phyloP scores from a whole-genome alignment of 2,113 vertebrate species.

The Zosterops lateralis region DNA sequence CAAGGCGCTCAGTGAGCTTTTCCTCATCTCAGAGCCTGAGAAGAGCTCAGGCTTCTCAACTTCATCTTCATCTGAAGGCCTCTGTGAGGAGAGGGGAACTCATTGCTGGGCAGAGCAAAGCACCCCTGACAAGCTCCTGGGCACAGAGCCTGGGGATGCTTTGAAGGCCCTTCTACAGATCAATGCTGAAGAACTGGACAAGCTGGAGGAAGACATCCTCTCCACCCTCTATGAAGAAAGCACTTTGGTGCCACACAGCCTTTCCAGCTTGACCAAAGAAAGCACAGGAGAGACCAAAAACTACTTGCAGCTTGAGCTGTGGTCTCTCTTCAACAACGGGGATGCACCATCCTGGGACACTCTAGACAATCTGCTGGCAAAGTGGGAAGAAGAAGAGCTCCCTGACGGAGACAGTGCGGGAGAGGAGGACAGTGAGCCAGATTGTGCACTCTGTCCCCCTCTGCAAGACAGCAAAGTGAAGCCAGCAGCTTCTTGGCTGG shows the following conservation, averaged over 20 bases:
- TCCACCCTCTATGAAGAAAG: neutral
- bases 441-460: fast-evolving
- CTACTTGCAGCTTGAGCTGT: neutral
- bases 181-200: neutral
- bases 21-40: neutral
- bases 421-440: neutral
- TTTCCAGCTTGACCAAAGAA: neutral
- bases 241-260: fast-evolving
- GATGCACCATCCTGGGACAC: fast-evolving
- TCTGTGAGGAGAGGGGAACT: neutral
- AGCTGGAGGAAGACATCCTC: neutral
- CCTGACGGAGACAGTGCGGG: fast-evolving
- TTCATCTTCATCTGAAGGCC: fast-evolving
- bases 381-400: neutral
- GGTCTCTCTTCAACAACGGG: no score
- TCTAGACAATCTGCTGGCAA: fast-evolving
- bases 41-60: neutral
- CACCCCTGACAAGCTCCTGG: fast-evolving
- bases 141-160: fast-evolving
- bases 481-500: neutral
- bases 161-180: fast-evolving
- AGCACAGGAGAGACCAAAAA: fast-evolving
- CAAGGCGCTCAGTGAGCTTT: neutral
- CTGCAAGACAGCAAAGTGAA: neutral
- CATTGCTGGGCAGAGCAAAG: fast-evolving